Percentiles rank a stretch among this genome's conserved stretches.
phyloP scores from a whole-genome alignment of 2,113 vertebrate species.

The Danio rerio region DNA sequence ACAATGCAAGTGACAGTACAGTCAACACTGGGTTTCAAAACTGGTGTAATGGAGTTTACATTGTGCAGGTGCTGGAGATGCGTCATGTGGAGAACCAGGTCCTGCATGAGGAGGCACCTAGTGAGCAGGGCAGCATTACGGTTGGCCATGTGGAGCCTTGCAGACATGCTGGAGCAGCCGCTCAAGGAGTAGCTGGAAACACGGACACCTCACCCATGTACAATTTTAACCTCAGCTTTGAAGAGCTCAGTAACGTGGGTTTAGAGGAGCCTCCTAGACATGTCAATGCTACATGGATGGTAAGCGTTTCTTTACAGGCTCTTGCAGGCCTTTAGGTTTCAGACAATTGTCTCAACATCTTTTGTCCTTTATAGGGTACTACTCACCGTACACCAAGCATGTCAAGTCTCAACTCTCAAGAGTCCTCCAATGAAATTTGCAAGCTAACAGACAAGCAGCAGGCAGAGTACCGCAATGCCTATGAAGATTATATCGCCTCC shows the following conservation, averaged over 20 bases:
- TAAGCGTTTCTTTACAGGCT: slow-evolving; percentile 59
- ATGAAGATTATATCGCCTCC: slow-evolving; percentile 95
- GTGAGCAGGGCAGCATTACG: slow-evolving; percentile 72
- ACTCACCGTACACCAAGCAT: slow-evolving; percentile 90
- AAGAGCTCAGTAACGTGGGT: slow-evolving; percentile 90
- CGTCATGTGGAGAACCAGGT: slow-evolving; percentile 86
- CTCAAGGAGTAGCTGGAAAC: slow-evolving; percentile 69
- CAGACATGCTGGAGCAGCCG: slow-evolving; percentile 66
- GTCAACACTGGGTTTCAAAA: neutral
- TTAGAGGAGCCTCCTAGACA: slow-evolving; percentile 84
- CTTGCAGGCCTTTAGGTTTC: neutral
- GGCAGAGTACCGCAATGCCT: slow-evolving; percentile 93
- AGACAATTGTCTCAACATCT: neutral
- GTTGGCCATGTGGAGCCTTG: slow-evolving; percentile 68
- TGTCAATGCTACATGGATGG: slow-evolving; percentile 86
- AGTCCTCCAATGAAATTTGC: slow-evolving; percentile 92
- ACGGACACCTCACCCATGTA: slow-evolving; percentile 83
- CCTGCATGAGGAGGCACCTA: slow-evolving; percentile 81
- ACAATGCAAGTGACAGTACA: neutral
- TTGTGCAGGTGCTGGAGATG: slow-evolving; percentile 87
- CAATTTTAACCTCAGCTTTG: slow-evolving; percentile 95
- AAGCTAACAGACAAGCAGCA: slow-evolving; percentile 96
- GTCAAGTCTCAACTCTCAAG: slow-evolving; percentile 95
- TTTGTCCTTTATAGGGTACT: slow-evolving; percentile 74
- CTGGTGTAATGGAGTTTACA: too few species aligned